Percentiles rank a stretch among this genome's conserved stretches.
Conservation (phyloP, 2,888 invertebrate genomes). For the Bimastos eiseni region DNA sequence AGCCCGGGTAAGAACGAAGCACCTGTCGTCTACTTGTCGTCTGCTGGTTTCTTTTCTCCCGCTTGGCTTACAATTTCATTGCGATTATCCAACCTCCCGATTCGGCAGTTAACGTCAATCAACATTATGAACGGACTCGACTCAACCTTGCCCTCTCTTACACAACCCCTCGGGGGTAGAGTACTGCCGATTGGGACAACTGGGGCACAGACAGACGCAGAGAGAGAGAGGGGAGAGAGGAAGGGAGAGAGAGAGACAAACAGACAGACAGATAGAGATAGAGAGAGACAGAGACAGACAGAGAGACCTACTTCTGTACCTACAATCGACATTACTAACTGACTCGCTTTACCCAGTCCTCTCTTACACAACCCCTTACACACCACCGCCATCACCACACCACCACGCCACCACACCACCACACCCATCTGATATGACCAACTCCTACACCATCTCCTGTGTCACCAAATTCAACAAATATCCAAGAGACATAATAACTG, state of each 20-base stretch:
- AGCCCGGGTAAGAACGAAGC: background rate
- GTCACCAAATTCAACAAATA: too few relatives aligned
- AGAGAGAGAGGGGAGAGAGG: background rate
- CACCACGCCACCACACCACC: background rate
- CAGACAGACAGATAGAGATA: background rate
- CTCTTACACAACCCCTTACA: background rate
- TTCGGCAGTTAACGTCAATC: slow-evolving; percentile 13
- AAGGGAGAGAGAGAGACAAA: background rate
- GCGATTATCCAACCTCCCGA: background rate
- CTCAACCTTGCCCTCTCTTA: background rate
- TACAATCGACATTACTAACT: background rate
- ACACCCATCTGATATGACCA: too few relatives aligned
- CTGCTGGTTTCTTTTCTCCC: background rate
- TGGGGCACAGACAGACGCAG: background rate
- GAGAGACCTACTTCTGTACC: background rate
- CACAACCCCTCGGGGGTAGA: background rate
- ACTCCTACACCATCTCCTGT: too few relatives aligned
- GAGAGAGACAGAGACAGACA: background rate
- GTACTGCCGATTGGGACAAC: background rate
- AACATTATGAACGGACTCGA: background rate
- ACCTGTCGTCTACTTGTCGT: background rate
- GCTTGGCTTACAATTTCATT: background rate
- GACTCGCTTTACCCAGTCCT: background rate
- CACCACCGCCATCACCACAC: background rate
- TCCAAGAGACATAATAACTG: too few relatives aligned